phyloP scores from a whole-genome alignment of 2,113 vertebrate genomes.

The Misgurnus anguillicaudatus region DNA sequence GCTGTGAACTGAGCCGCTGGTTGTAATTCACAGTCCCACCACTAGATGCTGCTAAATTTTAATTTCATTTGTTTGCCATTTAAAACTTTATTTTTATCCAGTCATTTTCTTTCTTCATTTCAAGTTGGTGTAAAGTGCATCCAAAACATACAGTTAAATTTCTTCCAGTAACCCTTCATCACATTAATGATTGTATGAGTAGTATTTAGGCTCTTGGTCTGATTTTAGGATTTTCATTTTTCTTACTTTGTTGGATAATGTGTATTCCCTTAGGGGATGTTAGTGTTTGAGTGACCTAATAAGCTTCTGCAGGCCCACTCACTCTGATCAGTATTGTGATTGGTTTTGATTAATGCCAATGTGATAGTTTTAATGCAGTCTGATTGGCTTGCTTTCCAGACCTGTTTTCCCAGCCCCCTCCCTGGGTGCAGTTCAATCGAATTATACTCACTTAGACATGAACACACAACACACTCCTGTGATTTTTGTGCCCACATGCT shows the following conservation, averaged over 20 bases:
- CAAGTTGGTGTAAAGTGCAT: too few relatives aligned
- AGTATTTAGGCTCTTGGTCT: neutral
- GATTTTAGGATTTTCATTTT: slow-evolving; percentile 5
- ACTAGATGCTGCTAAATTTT: too few relatives aligned
- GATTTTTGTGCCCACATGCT: slow-evolving; percentile 11
- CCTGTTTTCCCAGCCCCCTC: slow-evolving; percentile 31
- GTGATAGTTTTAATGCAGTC: slow-evolving; percentile 29
- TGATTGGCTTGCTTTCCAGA: slow-evolving; percentile 47
- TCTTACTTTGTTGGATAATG: slow-evolving; percentile 26
- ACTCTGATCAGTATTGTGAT: slow-evolving; percentile 41
- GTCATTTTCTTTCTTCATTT: too few relatives aligned
- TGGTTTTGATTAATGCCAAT: slow-evolving; percentile 38
- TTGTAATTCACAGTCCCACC: too few relatives aligned
- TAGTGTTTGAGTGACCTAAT: slow-evolving; percentile 33
- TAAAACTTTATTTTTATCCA: too few relatives aligned
- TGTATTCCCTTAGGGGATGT: slow-evolving; percentile 25
- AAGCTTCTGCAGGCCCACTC: slow-evolving; percentile 9
- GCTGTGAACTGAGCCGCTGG: too few relatives aligned
- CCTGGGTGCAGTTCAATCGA: slow-evolving; percentile 35
- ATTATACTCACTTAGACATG: slow-evolving; percentile 45
- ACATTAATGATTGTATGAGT: neutral
- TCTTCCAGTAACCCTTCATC: neutral
- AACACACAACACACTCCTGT: slow-evolving; percentile 15
- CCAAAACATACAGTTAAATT: too few relatives aligned
- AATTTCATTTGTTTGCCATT: too few relatives aligned